These are phyloP conservation scores for Lampropteryx suffumata DNA, from an alignment of 2,888 invertebrate species.

Conservation along the genomic window DNA sequence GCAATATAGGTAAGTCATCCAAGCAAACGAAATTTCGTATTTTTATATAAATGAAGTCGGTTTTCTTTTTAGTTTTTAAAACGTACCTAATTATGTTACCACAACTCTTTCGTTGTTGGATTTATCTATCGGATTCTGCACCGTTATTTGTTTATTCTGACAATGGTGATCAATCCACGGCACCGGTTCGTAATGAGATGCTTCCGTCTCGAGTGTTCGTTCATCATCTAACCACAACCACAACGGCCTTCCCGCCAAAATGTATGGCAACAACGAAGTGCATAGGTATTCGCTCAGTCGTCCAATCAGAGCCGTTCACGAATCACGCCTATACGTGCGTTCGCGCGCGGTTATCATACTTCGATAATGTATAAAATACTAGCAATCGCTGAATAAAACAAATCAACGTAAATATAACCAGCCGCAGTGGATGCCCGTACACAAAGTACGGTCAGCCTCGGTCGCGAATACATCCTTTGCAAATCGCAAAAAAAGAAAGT, in stretches of 20 bases:
- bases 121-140: too few relatives aligned
- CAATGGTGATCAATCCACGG: conserved; percentile 39
- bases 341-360: conserved; percentile 71
- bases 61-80: too few relatives aligned
- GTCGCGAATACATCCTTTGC: conserved; percentile 55
- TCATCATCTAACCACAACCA: conserved; percentile 35
- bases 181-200: conserved; percentile 29
- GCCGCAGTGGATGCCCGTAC: conserved; percentile 42
- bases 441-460: conserved; percentile 56
- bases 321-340: conserved; percentile 64
- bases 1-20: too few relatives aligned
- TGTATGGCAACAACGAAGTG: conserved; percentile 39
- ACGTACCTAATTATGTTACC: too few relatives aligned
- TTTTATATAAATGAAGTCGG: too few relatives aligned
- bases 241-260: conserved; percentile 60
- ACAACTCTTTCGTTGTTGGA: too few relatives aligned
- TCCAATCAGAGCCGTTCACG: conserved; percentile 72
- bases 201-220: conserved; percentile 26
- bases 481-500: conserved; percentile 49
- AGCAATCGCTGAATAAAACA: conserved; percentile 56
- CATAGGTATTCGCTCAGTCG: conserved; percentile 43
- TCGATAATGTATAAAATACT: conserved; percentile 51
- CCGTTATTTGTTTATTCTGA: neutral
- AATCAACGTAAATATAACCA: conserved; percentile 59
- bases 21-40: too few relatives aligned